Base-by-base conservation (phyloP, 2,113 vertebrate species). In the Pseudorasbora parva region DNA sequence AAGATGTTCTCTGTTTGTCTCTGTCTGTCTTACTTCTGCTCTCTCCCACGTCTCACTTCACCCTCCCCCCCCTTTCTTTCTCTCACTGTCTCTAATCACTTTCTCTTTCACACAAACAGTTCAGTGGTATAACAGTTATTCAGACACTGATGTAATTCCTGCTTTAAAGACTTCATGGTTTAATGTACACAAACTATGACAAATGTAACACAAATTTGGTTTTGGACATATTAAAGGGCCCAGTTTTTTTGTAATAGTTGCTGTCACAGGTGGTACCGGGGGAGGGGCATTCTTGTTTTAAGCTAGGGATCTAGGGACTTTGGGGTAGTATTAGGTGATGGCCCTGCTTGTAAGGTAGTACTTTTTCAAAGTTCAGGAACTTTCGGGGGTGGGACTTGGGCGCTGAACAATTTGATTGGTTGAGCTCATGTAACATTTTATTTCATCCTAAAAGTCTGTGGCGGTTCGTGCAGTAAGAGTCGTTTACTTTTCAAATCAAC, bases 1-100 rank as follows among this genome's bases (percentile, higher is more conserved):
- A 57, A 57, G 51, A 76, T 57, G 74, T 77, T 77, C 30, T 77
- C 54, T 15, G 54, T 43, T 59, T 77, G 23, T 59, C 14, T 54
- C 25, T 33, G 7, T 51, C 73, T 75, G 49, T 57, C 47, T 74
- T 9, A 9, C 30, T 43, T 71, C 5, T 71, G 56, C 33, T 41
- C 17, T 10, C 47, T 37, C 68, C 12, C 68, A 7, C 68, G 5
- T 74, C 25, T 74, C 72, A 30, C 72, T 74, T n/a, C n/a, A n/a
- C n/a, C n/a, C 30, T 41, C 64, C 10, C 11, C 43, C 30, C 60
- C 23, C 21, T 57, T 10, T 11, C 59, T 37, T 19, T 43, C 37
- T 10, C 64, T 37, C 3, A 23, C 21, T 71, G 21, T 71, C 41
- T 23, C 41, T 23, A 37, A 71, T 45, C 37, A 23, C 68, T 41